phyloP scores from a whole-genome alignment of 2,888 invertebrate species.

The Meghimatium bilineatum region DNA sequence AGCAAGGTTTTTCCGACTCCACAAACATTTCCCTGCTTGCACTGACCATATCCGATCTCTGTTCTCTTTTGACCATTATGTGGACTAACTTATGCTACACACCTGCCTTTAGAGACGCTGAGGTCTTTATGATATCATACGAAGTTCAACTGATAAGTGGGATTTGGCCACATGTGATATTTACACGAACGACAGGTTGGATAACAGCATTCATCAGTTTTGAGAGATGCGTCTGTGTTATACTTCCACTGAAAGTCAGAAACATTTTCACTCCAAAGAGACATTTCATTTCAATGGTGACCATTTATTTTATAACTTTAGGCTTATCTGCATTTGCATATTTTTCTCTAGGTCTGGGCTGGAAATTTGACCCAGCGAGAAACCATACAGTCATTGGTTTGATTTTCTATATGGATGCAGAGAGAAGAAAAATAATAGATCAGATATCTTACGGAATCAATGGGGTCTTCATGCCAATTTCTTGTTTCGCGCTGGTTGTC shows the following conservation, averaged over 20 bases:
- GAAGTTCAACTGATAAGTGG: slow-evolving; percentile 22
- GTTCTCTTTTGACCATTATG: slow-evolving; percentile 21
- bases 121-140: not conserved
- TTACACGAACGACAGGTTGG: slow-evolving; percentile 17
- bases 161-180: slow-evolving; percentile 27
- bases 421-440: slow-evolving; percentile 2
- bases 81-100: slow-evolving; percentile 26
- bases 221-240: slow-evolving; percentile 18
- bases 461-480: slow-evolving; percentile 26
- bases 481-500: not conserved
- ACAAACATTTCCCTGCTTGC: slow-evolving; percentile 26
- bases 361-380: not conserved
- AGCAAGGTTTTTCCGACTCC: slow-evolving; percentile 4
- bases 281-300: not conserved
- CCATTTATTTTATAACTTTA: slow-evolving; percentile 2
- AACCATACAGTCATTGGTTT: slow-evolving; percentile 8
- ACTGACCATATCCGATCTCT: slow-evolving; percentile 22
- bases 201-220: slow-evolving; percentile 27
- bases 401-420: not conserved
- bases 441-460: slow-evolving; percentile 12
- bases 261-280: slow-evolving; percentile 10
- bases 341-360: slow-evolving; percentile 13
- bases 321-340: slow-evolving; percentile 8
- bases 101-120: not conserved
- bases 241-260: slow-evolving; percentile 23